A percentile compares a stretch with the other conserved stretches of the same genome.
These are phyloP conservation scores for Sarcophaga rosellei DNA, from an alignment of 2,888 invertebrate genomes.

Conservation along the genomic window DNA sequence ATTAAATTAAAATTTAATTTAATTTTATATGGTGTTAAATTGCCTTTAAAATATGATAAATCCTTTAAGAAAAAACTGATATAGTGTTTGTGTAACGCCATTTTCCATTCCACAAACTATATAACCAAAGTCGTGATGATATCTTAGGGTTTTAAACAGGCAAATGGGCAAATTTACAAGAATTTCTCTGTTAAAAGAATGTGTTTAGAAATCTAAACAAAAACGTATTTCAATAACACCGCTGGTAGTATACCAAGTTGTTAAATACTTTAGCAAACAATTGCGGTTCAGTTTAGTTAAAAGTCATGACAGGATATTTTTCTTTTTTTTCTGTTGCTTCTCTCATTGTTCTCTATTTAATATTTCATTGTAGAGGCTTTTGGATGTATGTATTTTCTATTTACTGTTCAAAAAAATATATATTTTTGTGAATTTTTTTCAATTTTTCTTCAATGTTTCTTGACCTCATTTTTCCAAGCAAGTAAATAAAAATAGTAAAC, in stretches of 20 bases:
- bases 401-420: background rate
- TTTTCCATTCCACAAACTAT: too few species aligned
- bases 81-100: too few species aligned
- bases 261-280: background rate
- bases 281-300: background rate
- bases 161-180: too few species aligned
- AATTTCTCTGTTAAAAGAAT: too few species aligned
- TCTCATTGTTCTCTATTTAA: background rate
- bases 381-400: background rate
- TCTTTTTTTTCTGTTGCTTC: background rate
- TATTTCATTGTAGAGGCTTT: background rate
- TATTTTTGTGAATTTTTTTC: background rate
- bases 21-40: too few species aligned
- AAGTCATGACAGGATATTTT: background rate
- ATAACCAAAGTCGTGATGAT: too few species aligned
- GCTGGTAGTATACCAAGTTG: background rate
- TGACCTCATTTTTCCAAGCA: slow-evolving; percentile 5
- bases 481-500: slow-evolving; percentile 10
- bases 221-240: too few species aligned
- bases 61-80: too few species aligned
- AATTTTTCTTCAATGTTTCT: background rate
- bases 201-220: too few species aligned
- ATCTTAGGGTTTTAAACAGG: too few species aligned
- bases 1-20: too few species aligned
- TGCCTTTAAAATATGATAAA: too few species aligned